These are phyloP conservation scores for Malaclemys terrapin DNA, from an alignment of 2,113 vertebrate species.

Conservation along the genomic window DNA sequence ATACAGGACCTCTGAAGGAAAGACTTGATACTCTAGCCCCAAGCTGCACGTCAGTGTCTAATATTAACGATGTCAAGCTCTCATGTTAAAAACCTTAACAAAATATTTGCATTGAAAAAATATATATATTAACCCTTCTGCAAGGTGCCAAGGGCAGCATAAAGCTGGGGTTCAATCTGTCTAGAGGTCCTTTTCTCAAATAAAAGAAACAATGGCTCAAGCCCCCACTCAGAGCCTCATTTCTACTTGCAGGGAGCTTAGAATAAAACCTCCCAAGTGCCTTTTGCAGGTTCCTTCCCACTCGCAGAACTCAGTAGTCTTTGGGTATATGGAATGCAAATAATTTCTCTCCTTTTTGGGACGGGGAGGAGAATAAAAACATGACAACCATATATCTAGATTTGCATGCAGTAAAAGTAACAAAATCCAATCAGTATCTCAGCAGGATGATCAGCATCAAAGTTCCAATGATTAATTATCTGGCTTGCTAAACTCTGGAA, in stretches of 20 bases:
- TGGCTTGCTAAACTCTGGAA: slow-evolving; percentile 23
- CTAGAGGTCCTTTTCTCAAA: not conserved
- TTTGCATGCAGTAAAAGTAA: not conserved
- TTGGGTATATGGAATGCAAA: too few relatives aligned
- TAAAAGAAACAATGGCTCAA: not conserved
- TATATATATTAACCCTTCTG: not conserved
- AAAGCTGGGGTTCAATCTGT: not conserved
- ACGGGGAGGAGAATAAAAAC: not conserved
- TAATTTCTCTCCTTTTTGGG: too few relatives aligned
- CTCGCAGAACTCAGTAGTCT: too few relatives aligned
- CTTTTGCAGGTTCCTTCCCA: too few relatives aligned
- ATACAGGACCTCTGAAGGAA: not conserved
- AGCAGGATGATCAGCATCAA: not conserved
- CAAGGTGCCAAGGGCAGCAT: not conserved
- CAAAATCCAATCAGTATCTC: not conserved
- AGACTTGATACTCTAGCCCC: not conserved
- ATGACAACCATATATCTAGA: not conserved
- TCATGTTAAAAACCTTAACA: too few relatives aligned
- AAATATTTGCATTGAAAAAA: not conserved
- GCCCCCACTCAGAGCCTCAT: not conserved
- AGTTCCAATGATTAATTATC: slow-evolving; percentile 11
- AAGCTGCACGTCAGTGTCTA: not conserved
- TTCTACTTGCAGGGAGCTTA: not conserved
- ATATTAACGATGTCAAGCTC: not conserved
- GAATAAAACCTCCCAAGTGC: too few relatives aligned